phyloP scores from a whole-genome alignment of 2,113 vertebrate genomes.

The Struthio camelus region DNA sequence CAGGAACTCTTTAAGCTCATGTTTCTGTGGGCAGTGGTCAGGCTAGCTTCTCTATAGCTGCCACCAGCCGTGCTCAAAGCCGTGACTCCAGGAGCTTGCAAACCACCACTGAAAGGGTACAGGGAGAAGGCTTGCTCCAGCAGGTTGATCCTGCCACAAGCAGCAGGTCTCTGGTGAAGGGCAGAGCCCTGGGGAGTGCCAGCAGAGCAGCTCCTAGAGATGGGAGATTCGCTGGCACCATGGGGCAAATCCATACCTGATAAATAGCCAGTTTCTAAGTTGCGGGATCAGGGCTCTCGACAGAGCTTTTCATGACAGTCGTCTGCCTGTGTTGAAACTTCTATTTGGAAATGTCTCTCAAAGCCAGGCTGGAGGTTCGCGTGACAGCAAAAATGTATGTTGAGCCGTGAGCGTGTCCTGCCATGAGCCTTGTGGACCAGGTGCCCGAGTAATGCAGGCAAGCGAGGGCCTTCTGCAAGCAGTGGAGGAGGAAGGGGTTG shows the following conservation, averaged over 20 bases:
- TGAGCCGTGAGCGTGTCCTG: too few species aligned
- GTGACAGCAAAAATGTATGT: too few species aligned
- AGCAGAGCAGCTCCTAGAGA: not conserved
- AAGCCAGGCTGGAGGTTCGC: too few species aligned
- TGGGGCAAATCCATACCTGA: not conserved
- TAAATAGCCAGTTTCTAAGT: not conserved
- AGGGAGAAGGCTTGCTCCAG: not conserved
- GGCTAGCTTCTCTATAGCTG: not conserved
- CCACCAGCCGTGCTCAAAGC: not conserved
- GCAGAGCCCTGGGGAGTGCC: not conserved
- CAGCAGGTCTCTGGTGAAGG: accelerated
- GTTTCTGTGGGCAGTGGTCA: not conserved
- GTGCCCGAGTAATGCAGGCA: too few species aligned
- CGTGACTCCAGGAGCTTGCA: not conserved
- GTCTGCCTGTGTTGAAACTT: too few species aligned
- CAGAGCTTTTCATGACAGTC: too few species aligned
- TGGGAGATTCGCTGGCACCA: not conserved
- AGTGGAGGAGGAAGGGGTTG: too few species aligned
- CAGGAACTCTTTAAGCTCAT: not conserved
- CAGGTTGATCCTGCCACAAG: accelerated
- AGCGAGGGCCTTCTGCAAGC: too few species aligned
- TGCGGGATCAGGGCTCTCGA: accelerated
- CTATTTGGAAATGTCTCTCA: too few species aligned
- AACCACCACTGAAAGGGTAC: not conserved
- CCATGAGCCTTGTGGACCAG: too few species aligned